Percentiles rank a stretch among this genome's conserved stretches.
phyloP scores from a whole-genome alignment of 1,140 invertebrate genomes.

The Plectus sambesii region DNA sequence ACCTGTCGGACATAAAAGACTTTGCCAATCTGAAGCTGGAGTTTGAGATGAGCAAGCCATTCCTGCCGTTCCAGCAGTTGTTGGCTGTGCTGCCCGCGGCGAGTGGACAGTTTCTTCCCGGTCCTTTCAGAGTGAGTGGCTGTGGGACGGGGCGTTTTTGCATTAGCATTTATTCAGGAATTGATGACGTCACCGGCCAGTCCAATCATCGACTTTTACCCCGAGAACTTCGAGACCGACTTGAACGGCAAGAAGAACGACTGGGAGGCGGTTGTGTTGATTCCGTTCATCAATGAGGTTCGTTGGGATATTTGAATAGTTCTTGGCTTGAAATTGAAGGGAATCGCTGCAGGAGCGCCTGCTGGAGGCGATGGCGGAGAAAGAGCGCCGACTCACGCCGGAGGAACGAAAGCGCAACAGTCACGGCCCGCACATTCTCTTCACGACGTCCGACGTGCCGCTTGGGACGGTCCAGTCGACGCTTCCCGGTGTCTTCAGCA shows the following conservation, averaged over 20 bases:
- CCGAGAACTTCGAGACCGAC: slow-evolving; percentile 68
- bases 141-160: not conserved
- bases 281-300: slow-evolving; percentile 90
- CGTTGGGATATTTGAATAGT: slow-evolving; percentile 22
- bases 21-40: slow-evolving; percentile 55
- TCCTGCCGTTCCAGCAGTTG: slow-evolving; percentile 85
- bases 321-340: no score
- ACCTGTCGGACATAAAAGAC: slow-evolving; percentile 76
- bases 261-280: slow-evolving; percentile 92
- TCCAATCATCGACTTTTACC: slow-evolving; percentile 78
- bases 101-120: slow-evolving; percentile 61
- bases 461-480: no score
- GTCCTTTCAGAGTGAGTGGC: slow-evolving; percentile 60
- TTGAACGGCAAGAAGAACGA: slow-evolving; percentile 81
- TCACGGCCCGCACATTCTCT: slow-evolving; percentile 73
- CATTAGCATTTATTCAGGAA: slow-evolving; percentile 35
- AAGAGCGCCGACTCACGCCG: slow-evolving; percentile 56
- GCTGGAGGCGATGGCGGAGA: slow-evolving; percentile 63
- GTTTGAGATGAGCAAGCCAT: slow-evolving; percentile 74
- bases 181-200: slow-evolving; percentile 71
- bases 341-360: no score
- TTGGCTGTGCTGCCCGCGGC: slow-evolving; percentile 80
- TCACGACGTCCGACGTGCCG: no score
- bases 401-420: slow-evolving; percentile 65
- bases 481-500: no score